Conservation (phyloP, 2,113 vertebrate genomes). For the Eidolon helvum region DNA sequence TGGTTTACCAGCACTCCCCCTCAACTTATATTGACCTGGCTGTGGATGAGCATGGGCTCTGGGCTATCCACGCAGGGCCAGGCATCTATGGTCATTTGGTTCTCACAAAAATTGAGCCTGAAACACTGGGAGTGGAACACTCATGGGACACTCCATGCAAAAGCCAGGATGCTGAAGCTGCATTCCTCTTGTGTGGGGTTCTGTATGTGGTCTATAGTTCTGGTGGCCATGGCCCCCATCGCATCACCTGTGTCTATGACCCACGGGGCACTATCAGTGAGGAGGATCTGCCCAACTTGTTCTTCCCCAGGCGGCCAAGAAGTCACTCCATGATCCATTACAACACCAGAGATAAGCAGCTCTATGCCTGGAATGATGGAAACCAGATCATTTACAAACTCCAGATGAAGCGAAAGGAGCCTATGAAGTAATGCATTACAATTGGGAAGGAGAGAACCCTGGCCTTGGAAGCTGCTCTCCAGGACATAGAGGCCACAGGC, state of each 20-base stretch:
- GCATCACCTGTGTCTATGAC: conserved; percentile 91
- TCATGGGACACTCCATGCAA: conserved; percentile 92
- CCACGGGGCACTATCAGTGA: conserved; percentile 84
- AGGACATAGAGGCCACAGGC: background rate
- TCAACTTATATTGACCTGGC: conserved; percentile 92
- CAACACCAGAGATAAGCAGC: conserved; percentile 90
- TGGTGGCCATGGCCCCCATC: conserved; percentile 88
- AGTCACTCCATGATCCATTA: conserved; percentile 93
- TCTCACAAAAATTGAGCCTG: conserved; percentile 90
- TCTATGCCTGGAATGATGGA: conserved; percentile 96
- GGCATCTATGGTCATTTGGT: conserved; percentile 88
- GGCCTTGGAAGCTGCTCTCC: background rate
- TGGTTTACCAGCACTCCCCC: conserved; percentile 89
- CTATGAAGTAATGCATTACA: background rate
- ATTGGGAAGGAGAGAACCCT: background rate
- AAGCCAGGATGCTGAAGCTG: conserved; percentile 90
- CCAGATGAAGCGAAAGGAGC: conserved; percentile 83
- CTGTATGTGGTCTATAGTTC: conserved; percentile 94
- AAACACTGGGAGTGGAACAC: conserved; percentile 85
- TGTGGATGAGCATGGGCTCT: conserved; percentile 94
- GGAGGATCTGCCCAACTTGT: conserved; percentile 81
- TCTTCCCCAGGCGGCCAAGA: conserved; percentile 90
- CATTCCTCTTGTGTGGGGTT: conserved; percentile 92
- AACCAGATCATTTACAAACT: conserved; percentile 95
- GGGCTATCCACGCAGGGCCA: conserved; percentile 92